Base-by-base conservation (phyloP, 2,797 vertebrate species). In the Eptatretus atami region DNA sequence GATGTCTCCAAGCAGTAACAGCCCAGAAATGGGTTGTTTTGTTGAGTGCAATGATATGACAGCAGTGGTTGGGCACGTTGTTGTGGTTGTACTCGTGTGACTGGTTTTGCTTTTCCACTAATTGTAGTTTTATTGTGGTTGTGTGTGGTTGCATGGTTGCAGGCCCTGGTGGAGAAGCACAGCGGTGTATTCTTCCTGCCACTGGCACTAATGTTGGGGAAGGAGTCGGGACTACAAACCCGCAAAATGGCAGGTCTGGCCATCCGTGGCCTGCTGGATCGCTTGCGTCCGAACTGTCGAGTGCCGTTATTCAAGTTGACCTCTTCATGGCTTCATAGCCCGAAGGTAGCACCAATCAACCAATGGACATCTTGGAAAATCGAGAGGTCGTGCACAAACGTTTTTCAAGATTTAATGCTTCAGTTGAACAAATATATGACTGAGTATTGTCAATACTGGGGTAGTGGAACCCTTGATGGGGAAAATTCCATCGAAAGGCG, bases 231-330 rank as follows among this genome's bases (percentile, higher is more conserved):
- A 0, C 68, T 79, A 1, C 76, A 72, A 61, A 94, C 90, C 71
- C 95, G 86, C 69, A 92, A 83, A 71, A 96, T 98, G 88, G 84
- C 84, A 0, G 77, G 85, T 54, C 69, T 88, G 69, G 74, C 80
- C 0, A 79, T 82, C 69, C 94, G 84, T 73, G 73, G 77, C 14
- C 75, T 98, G 65, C 77, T 98, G 52, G 54, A 66, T 14, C 78
- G 81, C 70, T 71, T 95, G 65, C 77, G 70, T 70, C 53, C 63
- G 1, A 73, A 78, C 67, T 76, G 80, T 53, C 78, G 77, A 69
- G 83, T 87, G 67, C 70, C 71, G 68, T 75, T 94, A 73, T 96
- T 80, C 66, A 69, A 75, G 0, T 69, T 94, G 19, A 79, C 83
- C 65, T 74, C 68, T 64, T 75, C 75, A 24, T 98, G 92, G 88